Evolutionary conservation across 64 coral and sea anemone genomes (phyloP).

Genomic region (Montipora efflorescens): DNA sequence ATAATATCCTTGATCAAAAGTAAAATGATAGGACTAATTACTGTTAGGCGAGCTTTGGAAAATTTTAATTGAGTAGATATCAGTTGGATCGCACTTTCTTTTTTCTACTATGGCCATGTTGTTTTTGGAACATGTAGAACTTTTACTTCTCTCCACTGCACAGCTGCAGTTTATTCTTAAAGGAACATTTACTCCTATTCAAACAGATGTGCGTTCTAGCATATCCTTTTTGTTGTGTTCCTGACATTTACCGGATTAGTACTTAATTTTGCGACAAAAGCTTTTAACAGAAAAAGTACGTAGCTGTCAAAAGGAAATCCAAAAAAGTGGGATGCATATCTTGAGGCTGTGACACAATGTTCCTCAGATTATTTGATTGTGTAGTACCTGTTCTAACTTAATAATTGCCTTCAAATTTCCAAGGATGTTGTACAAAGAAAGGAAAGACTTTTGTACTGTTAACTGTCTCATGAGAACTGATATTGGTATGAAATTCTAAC

Average conservation of each 20-base stretch:
- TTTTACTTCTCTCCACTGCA: not conserved
- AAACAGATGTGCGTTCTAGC: slow-evolving; percentile 18
- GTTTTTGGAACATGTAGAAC: not conserved
- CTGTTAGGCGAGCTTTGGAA: slow-evolving; percentile 21
- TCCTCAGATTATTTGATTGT: not conserved
- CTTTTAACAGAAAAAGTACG: not conserved
- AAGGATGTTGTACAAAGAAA: not conserved
- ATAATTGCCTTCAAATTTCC: not conserved
- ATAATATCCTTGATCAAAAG: not conserved
- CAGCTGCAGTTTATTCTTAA: slow-evolving; percentile 26
- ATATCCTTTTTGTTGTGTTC: slow-evolving; percentile 29
- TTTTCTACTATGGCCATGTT: not conserved
- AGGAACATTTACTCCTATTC: slow-evolving; percentile 4
- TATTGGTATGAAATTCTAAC: too few relatives aligned
- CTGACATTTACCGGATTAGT: not conserved
- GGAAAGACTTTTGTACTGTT: not conserved
- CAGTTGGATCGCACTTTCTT: slow-evolving; percentile 9
- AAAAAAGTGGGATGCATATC: not conserved
- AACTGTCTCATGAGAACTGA: too few relatives aligned
- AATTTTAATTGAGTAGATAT: slow-evolving; percentile 22
- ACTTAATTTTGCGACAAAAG: slow-evolving; percentile 34
- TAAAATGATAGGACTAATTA: slow-evolving; percentile 24
- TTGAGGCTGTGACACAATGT: not conserved
- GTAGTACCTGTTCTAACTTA: not conserved
- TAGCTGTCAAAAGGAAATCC: not conserved